Evolutionary conservation across 1,140 invertebrate genomes (phyloP).

Genomic region (Trichonephila clavata): DNA sequence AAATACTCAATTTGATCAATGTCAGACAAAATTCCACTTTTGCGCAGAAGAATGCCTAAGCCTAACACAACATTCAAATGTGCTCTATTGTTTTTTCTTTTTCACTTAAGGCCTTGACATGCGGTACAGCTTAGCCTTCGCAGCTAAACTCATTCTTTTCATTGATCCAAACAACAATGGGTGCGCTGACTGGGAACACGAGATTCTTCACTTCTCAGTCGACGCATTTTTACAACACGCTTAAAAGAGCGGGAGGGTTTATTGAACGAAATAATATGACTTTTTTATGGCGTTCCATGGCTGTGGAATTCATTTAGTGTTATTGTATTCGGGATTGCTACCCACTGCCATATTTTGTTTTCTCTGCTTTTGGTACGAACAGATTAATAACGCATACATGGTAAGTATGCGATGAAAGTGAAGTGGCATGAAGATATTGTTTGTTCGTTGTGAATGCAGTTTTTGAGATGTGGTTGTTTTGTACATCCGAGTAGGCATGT

Average conservation of each 20-base stretch:
- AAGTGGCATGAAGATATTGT: neutral
- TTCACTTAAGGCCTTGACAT: neutral
- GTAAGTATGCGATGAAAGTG: neutral
- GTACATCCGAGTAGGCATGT: no score
- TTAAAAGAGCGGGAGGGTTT: neutral
- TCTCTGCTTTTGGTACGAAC: neutral
- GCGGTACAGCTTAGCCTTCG: neutral
- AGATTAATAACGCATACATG: neutral
- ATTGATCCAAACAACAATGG: neutral
- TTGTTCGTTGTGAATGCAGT: no score
- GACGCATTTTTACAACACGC: neutral
- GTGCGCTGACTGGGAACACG: neutral
- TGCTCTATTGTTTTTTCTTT: neutral
- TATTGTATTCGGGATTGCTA: neutral
- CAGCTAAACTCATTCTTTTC: neutral
- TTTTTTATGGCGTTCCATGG: neutral
- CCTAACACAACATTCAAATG: neutral
- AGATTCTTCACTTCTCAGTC: neutral
- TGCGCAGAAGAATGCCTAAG: neutral
- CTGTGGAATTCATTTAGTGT: neutral
- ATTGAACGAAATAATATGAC: neutral
- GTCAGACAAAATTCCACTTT: neutral
- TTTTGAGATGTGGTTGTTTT: no score
- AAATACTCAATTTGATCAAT: neutral
- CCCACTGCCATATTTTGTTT: neutral